A percentile compares a stretch with the other conserved stretches of the same genome.
phyloP scores from a whole-genome alignment of 2,113 vertebrate genomes.

The Rallus limicola region DNA sequence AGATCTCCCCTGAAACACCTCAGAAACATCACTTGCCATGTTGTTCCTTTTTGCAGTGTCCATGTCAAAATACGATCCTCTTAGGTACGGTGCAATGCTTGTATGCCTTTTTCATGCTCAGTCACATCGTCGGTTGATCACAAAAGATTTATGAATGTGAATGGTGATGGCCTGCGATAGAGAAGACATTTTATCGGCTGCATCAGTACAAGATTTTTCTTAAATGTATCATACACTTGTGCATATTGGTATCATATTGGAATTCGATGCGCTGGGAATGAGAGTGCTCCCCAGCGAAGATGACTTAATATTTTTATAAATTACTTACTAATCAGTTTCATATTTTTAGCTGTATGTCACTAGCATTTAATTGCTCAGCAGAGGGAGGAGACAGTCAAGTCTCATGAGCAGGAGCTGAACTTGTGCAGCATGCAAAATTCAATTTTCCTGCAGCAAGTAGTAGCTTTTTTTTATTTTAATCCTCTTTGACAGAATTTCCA shows the following conservation, averaged over 20 bases:
- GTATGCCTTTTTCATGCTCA: background rate
- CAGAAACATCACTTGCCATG: fast-evolving
- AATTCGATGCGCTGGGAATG: background rate
- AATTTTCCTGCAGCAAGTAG: background rate
- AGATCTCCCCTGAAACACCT: background rate
- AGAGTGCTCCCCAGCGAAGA: conserved; percentile 22
- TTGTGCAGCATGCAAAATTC: conserved; percentile 12
- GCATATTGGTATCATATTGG: conserved; percentile 3
- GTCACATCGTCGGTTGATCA: background rate
- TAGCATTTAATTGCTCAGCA: conserved; percentile 25
- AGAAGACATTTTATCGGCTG: background rate
- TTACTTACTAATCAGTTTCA: conserved; percentile 43
- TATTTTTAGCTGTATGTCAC: conserved; percentile 54
- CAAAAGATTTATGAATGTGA: background rate
- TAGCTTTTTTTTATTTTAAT: background rate
- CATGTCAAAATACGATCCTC: background rate
- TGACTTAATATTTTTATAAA: conserved; percentile 25
- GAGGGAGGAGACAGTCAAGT: conserved; percentile 9
- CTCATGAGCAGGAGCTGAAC: background rate
- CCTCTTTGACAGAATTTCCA: background rate
- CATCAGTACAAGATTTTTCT: background rate
- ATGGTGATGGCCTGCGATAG: background rate
- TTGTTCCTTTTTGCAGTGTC: background rate
- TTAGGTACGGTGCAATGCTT: background rate
- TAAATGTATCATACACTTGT: background rate